Evolutionary conservation across 37 sponge, comb jelly and placozoan species (phyloP).

Genomic region (Aphrocallistes beatrix): DNA sequence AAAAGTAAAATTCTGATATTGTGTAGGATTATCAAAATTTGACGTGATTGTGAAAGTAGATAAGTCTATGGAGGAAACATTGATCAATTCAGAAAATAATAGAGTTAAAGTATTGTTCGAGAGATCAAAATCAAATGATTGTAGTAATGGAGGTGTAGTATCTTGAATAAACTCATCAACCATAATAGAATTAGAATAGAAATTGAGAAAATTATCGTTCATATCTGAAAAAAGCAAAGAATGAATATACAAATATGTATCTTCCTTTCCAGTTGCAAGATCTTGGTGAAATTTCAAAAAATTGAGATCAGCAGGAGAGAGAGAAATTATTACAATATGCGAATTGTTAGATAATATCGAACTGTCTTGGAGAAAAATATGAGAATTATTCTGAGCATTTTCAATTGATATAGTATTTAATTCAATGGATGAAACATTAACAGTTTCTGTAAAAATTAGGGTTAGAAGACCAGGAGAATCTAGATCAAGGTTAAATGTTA

Average conservation of each 20-base stretch:
- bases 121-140: constrained; percentile 43
- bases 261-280: constrained; percentile 32
- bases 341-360: not conserved
- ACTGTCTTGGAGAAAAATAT: constrained; percentile 26
- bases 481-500: constrained; percentile 49
- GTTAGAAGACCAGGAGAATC: constrained; percentile 43
- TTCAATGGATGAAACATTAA: constrained; percentile 46
- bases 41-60: constrained; percentile 32
- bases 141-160: constrained; percentile 26
- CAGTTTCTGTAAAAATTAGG: constrained; percentile 72
- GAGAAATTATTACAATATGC: constrained; percentile 24
- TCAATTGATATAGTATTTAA: constrained; percentile 30
- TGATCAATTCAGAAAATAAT: constrained; percentile 61
- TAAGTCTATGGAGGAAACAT: constrained; percentile 42
- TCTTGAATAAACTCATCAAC: constrained; percentile 29
- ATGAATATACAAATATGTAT: constrained; percentile 36
- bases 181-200: constrained; percentile 1
- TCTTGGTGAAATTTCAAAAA: constrained; percentile 42
- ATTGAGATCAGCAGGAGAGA: constrained; percentile 52
- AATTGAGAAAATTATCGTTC: constrained; percentile 34
- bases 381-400: constrained; percentile 19
- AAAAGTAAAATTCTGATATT: not conserved
- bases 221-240: constrained; percentile 42
- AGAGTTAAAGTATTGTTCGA: constrained; percentile 35
- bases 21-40: not conserved